Conservation (phyloP, 2,113 vertebrate genomes). For the Ginglymostoma cirratum region DNA sequence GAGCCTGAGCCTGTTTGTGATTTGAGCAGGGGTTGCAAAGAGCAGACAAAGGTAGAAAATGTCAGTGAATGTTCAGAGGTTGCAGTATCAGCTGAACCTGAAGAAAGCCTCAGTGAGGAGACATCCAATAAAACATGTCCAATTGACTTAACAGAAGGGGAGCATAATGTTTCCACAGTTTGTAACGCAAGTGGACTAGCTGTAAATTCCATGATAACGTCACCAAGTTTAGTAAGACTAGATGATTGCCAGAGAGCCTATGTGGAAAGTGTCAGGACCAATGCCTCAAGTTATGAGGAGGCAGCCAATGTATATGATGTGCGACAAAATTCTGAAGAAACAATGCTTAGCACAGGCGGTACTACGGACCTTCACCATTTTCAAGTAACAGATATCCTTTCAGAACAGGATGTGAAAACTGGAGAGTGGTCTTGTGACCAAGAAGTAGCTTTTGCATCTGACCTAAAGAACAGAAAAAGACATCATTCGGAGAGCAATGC, state of each 20-base stretch:
- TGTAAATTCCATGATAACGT: not conserved
- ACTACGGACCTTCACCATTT: not conserved
- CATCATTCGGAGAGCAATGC: not conserved
- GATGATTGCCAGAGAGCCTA: not conserved
- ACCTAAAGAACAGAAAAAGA: not conserved
- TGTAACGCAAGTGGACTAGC: not conserved
- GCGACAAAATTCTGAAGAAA: not conserved
- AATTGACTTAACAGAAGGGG: slow-evolving; percentile 8
- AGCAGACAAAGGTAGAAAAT: slow-evolving; percentile 22
- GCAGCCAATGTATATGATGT: not conserved
- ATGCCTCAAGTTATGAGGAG: not conserved
- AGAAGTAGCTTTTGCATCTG: slow-evolving; percentile 28
- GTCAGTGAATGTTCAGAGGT: not conserved
- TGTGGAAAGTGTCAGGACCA: not conserved
- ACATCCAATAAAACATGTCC: not conserved
- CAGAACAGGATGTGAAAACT: not conserved
- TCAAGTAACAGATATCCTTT: not conserved
- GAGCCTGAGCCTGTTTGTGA: not conserved
- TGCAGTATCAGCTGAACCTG: not conserved
- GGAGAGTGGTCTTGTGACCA: not conserved
- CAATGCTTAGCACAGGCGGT: too few species aligned
- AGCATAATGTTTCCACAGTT: not conserved
- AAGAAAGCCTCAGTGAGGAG: not conserved
- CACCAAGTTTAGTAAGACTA: not conserved
- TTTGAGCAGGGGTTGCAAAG: not conserved